Evolutionary conservation across 2,797 vertebrate species (phyloP), one percentile per base, ranked within the genome.

Genomic region (Sebastes elongatus): DNA sequence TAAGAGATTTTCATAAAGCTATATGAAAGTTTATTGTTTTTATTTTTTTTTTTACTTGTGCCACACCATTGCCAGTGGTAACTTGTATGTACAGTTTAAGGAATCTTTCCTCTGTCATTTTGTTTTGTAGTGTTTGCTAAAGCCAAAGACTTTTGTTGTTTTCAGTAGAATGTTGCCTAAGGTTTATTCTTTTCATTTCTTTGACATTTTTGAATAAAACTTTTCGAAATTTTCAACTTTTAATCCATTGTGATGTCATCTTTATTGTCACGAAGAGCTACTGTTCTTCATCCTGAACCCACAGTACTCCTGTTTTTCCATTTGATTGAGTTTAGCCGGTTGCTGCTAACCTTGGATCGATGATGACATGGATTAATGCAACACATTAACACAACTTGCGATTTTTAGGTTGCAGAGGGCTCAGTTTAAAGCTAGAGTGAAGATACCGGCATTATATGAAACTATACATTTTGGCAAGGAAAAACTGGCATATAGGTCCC

Each of bases 1-100:
- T 88, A 96, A 97, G 97, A 98, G 95, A 97, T 97, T 98, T 99
- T 99, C 97, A 97, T 97, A 98, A 97, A 97, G 96, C 96, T 98
- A 97, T 97, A 98, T 97, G 95, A 98, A 97, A 98, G 96, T 97
- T 96, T 96, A 95, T 82, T 86, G 69, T 83, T 80, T 82, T 83
- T 97, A 96, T 97, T 90, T 46, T 5, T 97, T 96, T 97, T 97
- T 97, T 98, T 96, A 96, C 96, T 97, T 93, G 97, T 98, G 97
- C 97, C 97, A 97, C 97, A 96, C 90, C 96, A 94, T 97, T 97
- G 97, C 97, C 97, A 97, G 97, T 97, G 97, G 97, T 97, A 96
- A 97, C 97, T 95, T 96, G 96, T 97, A 95, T 97, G 96, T 98
- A 97, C 96, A 96, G 96, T 97, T 97, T 96, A 96, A 88, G 94